Evolutionary conservation across 2,113 vertebrate genomes (phyloP).

Genomic region (Myiopsitta monachus): DNA sequence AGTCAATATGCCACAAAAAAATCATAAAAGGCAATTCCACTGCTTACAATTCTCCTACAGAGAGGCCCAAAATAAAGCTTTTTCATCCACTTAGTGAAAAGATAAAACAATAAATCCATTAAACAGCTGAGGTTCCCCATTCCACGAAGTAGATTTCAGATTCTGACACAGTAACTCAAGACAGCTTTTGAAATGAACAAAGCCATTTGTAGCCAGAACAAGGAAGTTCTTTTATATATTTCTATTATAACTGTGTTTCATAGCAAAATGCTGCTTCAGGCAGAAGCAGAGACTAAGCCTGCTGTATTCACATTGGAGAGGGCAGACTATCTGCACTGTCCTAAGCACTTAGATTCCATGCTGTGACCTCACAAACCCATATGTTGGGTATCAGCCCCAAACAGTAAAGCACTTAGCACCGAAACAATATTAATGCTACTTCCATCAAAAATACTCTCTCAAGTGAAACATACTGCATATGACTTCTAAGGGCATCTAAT

Average conservation of each 20-base stretch:
- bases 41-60: background rate
- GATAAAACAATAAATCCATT: background rate
- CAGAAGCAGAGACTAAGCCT: background rate
- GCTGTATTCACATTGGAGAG: accelerated
- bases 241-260: background rate
- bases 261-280: background rate
- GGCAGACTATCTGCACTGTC: background rate
- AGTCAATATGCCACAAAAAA: background rate
- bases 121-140: background rate
- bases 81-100: background rate
- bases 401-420: background rate
- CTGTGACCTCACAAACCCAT: background rate
- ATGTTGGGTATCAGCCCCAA: background rate
- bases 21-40: background rate
- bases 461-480: background rate
- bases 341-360: background rate
- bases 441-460: background rate
- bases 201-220: background rate
- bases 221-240: background rate
- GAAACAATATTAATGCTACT: background rate
- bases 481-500: background rate
- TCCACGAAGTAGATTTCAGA: background rate
- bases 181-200: background rate
- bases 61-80: background rate
- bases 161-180: background rate